These are phyloP conservation scores for Ariolimax columbianus DNA, from an alignment of 2,888 invertebrate species.

Conservation along the genomic window DNA sequence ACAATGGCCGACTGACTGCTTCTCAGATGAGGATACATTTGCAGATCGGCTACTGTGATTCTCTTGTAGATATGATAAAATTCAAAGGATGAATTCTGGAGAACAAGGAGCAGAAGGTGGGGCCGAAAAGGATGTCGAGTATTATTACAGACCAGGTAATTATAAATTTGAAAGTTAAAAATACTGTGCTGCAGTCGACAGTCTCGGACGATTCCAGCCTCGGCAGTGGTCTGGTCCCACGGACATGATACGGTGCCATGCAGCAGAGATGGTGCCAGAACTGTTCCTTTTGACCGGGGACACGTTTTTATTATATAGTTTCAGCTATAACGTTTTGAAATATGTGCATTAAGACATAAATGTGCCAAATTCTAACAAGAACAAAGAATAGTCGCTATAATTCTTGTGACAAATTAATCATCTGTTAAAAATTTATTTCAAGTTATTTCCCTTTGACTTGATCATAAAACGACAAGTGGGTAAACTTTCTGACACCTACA, in stretches of 20 bases:
- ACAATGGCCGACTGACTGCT: slow-evolving; percentile 70
- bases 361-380: neutral
- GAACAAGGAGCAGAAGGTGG: slow-evolving; percentile 70
- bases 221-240: neutral
- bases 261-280: neutral
- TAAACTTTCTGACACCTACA: too few relatives aligned
- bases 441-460: slow-evolving; percentile 38
- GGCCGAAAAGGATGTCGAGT: slow-evolving; percentile 73
- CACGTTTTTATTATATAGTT: neutral
- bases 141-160: slow-evolving; percentile 72
- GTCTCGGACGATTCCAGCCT: neutral
- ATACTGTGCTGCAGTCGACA: neutral
- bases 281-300: neutral
- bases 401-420: neutral
- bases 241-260: neutral
- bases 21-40: slow-evolving; percentile 60
- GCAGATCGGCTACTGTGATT: slow-evolving; percentile 57
- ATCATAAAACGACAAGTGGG: neutral
- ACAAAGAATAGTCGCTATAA: neutral
- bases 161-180: neutral
- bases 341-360: neutral
- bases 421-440: neutral
- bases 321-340: neutral
- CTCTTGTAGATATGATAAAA: slow-evolving; percentile 44
- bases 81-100: slow-evolving; percentile 68